Evolutionary conservation across 2,888 invertebrate species (phyloP), one percentile per base, ranked within the genome.

Genomic region (Luperina nickerlii): DNA sequence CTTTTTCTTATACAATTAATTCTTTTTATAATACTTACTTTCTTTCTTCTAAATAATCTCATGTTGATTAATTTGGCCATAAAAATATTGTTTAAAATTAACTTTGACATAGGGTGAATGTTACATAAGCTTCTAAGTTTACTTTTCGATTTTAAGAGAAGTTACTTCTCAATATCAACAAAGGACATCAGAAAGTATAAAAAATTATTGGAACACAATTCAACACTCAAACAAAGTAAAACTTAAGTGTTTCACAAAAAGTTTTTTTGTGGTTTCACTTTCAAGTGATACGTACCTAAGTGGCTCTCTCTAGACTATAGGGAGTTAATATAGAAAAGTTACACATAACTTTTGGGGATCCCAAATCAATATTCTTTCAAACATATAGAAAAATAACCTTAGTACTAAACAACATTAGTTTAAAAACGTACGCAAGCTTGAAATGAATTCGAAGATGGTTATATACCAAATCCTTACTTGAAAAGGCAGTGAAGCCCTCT

Each of bases 401-500:
- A 0, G 15, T 62, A 68, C 15, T 4, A 60, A 70, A 81, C 65
- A 54, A 38, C 45, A 48, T 68, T 32, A 60, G 20, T 66, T 20
- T 42, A 38, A 15, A 51, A 38, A 76, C 27, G 6, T 76, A 74
- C 27, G 9, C 38, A 67, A 71, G 68, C 60, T 76, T 71, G 38
- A 78, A 84, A 83, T 82, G 81, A 75, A 79, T 78, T 86, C 66
- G 54, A 38, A 63, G 68, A 69, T 68, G 75, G 67, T 76, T 80
- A 75, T 72, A 74, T 78, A 72, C 62, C 68, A 84, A 88, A 84
- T 78, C 74, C 71, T 32, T 63, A 71, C 76, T 74, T 76, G 54
- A 78, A 77, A 72, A 74, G 67, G 60, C 73, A 78, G 79, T 79
- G 83, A 88, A 87, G 83, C 87, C 71, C 68, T 88, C 79, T 80